Evolutionary conservation across 1,140 invertebrate genomes (phyloP).

Genomic region (Drosophila sp.): DNA sequence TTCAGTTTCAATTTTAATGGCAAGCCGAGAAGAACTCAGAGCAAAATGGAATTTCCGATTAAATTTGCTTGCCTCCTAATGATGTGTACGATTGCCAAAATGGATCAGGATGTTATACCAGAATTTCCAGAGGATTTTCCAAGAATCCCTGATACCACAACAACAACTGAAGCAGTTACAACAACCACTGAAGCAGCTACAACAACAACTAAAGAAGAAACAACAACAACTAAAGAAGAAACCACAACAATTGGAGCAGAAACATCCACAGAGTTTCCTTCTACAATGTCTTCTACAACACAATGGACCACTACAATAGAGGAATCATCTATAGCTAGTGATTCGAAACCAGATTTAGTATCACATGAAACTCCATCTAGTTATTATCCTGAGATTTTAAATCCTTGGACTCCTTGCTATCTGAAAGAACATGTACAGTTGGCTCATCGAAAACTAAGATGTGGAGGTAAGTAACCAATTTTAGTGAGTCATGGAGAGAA

Average conservation of each 20-base stretch:
- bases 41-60: conserved; percentile 35
- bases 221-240: neutral
- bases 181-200: conserved; percentile 18
- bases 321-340: neutral
- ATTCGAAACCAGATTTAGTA: neutral
- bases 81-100: conserved; percentile 13
- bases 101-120: conserved; percentile 47
- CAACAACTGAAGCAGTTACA: conserved; percentile 15
- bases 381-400: neutral
- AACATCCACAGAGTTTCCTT: neutral
- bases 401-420: conserved; percentile 45
- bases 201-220: conserved; percentile 1
- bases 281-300: neutral
- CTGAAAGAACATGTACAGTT: conserved; percentile 37
- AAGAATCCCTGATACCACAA: conserved; percentile 16
- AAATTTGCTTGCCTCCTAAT: conserved; percentile 26
- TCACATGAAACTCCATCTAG: conserved; percentile 3
- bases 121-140: conserved; percentile 53
- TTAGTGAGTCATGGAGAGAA: neutral
- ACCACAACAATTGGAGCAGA: conserved; percentile 3
- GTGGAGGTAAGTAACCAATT: conserved; percentile 32
- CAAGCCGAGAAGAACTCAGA: conserved; percentile 23
- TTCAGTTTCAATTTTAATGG: conserved; percentile 54
- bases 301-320: neutral
- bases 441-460: conserved; percentile 3